These are phyloP conservation scores for Anas bahamensis DNA, from an alignment of 2,797 vertebrate genomes.

Conservation along the genomic window DNA sequence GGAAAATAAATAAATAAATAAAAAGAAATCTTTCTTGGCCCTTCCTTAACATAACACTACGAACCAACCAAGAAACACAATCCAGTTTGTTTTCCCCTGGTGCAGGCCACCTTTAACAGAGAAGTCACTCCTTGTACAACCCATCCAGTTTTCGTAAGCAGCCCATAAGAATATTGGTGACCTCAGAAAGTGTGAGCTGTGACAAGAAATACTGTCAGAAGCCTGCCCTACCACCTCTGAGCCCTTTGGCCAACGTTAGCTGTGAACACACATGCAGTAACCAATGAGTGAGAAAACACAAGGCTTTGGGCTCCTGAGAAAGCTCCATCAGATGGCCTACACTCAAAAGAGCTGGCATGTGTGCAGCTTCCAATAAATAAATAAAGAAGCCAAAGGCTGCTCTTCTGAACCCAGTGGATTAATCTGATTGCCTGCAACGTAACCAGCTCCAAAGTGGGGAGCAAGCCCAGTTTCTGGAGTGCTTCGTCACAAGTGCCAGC, in stretches of 20 bases:
- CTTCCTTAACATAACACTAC: neutral
- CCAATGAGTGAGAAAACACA: neutral
- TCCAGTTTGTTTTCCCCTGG: neutral
- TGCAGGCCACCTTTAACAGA: neutral
- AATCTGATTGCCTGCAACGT: neutral
- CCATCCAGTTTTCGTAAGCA: neutral
- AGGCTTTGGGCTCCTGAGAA: conserved; percentile 23
- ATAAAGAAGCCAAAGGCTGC: neutral
- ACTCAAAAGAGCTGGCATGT: neutral
- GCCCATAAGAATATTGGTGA: neutral
- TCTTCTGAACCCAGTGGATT: neutral
- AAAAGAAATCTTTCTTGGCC: neutral
- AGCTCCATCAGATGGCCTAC: conserved; percentile 33
- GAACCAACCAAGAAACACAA: neutral
- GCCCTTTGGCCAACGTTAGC: neutral
- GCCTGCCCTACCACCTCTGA: neutral
- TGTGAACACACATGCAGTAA: neutral
- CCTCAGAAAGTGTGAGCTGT: neutral
- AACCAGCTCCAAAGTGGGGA: neutral
- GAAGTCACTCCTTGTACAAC: neutral
- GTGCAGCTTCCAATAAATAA: neutral
- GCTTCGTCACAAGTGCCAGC: neutral
- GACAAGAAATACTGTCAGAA: conserved; percentile 5
- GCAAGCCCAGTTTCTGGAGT: neutral
- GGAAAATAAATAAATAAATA: no score